Conservation (phyloP, 2,888 invertebrate genomes). For the Chironomus riparius region DNA sequence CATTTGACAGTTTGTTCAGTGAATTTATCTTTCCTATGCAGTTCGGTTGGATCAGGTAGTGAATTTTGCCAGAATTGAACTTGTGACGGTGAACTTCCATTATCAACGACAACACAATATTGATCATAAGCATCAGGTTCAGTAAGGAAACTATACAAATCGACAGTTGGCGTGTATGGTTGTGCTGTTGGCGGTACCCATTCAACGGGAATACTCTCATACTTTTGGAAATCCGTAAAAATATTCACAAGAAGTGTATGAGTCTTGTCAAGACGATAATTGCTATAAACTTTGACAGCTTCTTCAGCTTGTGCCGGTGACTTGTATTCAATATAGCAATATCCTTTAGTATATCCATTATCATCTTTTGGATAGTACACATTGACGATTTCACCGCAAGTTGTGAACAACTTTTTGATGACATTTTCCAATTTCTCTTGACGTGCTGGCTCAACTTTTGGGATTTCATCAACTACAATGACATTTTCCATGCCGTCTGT, state of each 20-base stretch:
- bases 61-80: slow-evolving; percentile 86
- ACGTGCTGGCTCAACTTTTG: slow-evolving; percentile 85
- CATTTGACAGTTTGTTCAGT: slow-evolving; percentile 94
- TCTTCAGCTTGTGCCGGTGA: slow-evolving; percentile 75
- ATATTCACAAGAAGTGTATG: slow-evolving; percentile 91
- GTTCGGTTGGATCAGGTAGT: slow-evolving; percentile 69
- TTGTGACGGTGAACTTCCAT: slow-evolving; percentile 60
- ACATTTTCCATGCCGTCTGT: slow-evolving; percentile 94
- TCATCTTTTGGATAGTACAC: slow-evolving; percentile 78
- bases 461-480: slow-evolving; percentile 92
- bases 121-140: slow-evolving; percentile 96
- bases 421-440: slow-evolving; percentile 88
- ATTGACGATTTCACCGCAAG: slow-evolving; percentile 78
- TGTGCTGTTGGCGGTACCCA: slow-evolving; percentile 88
- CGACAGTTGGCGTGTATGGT: slow-evolving; percentile 84
- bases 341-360: slow-evolving; percentile 81
- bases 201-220: slow-evolving; percentile 79
- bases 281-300: slow-evolving; percentile 80
- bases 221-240: slow-evolving; percentile 93
- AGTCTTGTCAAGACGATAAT: slow-evolving; percentile 90
- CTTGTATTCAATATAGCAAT: slow-evolving; percentile 85
- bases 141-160: slow-evolving; percentile 84
- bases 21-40: slow-evolving; percentile 85
- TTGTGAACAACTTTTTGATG: slow-evolving; percentile 81
- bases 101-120: slow-evolving; percentile 81